Base-by-base conservation (phyloP, 2,888 invertebrate species). In the Leptinotarsa peninsularis region DNA sequence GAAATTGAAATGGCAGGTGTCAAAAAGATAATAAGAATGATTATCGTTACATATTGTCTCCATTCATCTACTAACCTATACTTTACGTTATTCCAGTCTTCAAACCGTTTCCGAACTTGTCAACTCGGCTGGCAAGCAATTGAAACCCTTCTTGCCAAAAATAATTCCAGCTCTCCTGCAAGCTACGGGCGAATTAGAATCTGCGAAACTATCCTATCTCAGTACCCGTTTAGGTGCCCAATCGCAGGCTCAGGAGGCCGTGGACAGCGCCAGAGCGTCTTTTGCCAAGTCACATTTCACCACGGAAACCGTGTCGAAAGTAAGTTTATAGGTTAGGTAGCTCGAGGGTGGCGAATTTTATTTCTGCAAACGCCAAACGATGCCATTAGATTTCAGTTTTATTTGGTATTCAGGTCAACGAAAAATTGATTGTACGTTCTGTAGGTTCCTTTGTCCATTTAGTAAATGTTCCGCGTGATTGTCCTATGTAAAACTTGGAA, bases 31-130 rank as follows among this genome's bases (percentile, higher is more conserved):
- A 13, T 43, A 10, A 43, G 10, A 7, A 33, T 7, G 10, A 10
- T 10, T 43, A 43, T 43, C 43, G 43, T 43, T 10, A 43, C 10
- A 43, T 43, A 0, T 43, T 43, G 13, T 43, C 43, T 43, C 43
- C 10, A 43, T 10, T 43, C 10, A 10, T 10, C 43, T 43, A 43
- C 10, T 43, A 43, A 43, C 43, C 7, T 43, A 43, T 10, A 3
- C 3, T 43, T 43, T 54, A 15, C 15, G 43, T 70, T 73, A 74
- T 82, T 82, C 18, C 85, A 95, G 96, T 85, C 90, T 98, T 82
- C 93, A 93, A 87, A 96, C 96, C 4, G 93, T 98, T 60, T 94
- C 97, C 0, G 95, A 96, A 86, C 91, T 98, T 84, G 95, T 97
- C 68, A 92, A 93, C 17, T 92, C 94, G 3, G 96, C 96, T 4